These are phyloP conservation scores for Cyclura pinguis DNA, from an alignment of 2,797 vertebrate genomes.

Conservation along the genomic window DNA sequence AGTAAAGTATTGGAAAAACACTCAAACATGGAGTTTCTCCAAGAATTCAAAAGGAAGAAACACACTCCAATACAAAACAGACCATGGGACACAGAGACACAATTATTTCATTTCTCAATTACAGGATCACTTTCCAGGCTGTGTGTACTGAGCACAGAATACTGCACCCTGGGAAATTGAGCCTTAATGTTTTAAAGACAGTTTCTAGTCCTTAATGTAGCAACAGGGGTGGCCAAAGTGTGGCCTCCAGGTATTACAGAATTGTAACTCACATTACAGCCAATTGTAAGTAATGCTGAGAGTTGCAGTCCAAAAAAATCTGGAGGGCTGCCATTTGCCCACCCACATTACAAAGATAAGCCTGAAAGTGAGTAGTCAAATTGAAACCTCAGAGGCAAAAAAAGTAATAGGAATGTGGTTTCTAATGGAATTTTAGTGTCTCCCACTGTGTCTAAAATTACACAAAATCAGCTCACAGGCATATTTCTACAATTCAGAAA, in stretches of 20 bases:
- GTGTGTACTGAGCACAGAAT: neutral
- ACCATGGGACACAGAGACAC: neutral
- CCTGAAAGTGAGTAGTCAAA: neutral
- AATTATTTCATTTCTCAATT: accelerated
- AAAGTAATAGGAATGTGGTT: neutral
- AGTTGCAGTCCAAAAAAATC: too few species aligned
- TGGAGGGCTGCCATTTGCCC: too few species aligned
- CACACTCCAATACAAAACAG: neutral
- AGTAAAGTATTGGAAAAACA: neutral
- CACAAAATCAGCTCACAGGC: neutral
- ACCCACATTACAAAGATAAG: neutral
- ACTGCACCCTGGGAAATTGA: neutral
- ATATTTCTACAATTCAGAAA: neutral
- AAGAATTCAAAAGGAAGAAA: neutral
- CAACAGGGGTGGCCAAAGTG: too few species aligned
- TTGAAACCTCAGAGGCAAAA: neutral
- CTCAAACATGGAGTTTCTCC: neutral
- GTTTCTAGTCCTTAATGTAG: neutral
- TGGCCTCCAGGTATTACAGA: too few species aligned
- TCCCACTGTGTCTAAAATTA: neutral
- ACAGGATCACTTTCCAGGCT: neutral
- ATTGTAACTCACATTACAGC: too few species aligned
- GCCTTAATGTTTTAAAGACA: neutral
- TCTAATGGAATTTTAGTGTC: too few species aligned
- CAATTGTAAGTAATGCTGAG: too few species aligned